A percentile compares a stretch with the other conserved stretches of the same genome.
Evolutionary conservation across 2,888 invertebrate genomes (phyloP).

Genomic region (Sarcophaga carnaria): DNA sequence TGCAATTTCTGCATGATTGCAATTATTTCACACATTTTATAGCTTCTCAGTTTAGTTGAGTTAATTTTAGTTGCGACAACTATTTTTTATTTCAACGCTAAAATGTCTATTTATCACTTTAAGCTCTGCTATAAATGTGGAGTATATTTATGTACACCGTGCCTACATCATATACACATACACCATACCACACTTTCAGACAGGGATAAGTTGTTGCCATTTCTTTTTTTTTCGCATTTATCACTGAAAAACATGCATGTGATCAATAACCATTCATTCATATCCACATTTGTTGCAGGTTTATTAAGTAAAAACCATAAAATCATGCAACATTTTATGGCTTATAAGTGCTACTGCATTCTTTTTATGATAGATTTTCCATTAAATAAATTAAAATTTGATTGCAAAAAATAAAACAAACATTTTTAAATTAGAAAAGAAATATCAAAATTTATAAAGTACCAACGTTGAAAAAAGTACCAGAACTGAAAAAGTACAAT

Average conservation of each 20-base stretch:
- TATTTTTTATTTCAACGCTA: slow-evolving; percentile 41
- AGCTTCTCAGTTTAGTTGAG: slow-evolving; percentile 42
- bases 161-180: no score
- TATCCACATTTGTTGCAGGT: not conserved
- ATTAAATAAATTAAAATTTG: no score
- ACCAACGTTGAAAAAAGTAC: no score
- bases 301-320: not conserved
- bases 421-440: no score
- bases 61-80: not conserved
- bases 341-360: not conserved
- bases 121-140: slow-evolving; percentile 50
- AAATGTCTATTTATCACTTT: slow-evolving; percentile 63
- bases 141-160: not conserved
- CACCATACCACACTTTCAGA: not conserved
- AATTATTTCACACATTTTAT: slow-evolving; percentile 67
- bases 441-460: no score
- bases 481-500: no score
- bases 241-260: not conserved
- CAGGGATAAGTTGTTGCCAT: not conserved
- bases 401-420: no score
- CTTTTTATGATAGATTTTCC: no score
- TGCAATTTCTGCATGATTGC: slow-evolving; percentile 68
- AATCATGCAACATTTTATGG: slow-evolving; percentile 5
- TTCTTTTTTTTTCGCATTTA: not conserved
- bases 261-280: not conserved